A percentile compares a stretch with the other conserved stretches of the same genome.
phyloP scores from a whole-genome alignment of 2,888 invertebrate species.

The Deladenus siricidicola region DNA sequence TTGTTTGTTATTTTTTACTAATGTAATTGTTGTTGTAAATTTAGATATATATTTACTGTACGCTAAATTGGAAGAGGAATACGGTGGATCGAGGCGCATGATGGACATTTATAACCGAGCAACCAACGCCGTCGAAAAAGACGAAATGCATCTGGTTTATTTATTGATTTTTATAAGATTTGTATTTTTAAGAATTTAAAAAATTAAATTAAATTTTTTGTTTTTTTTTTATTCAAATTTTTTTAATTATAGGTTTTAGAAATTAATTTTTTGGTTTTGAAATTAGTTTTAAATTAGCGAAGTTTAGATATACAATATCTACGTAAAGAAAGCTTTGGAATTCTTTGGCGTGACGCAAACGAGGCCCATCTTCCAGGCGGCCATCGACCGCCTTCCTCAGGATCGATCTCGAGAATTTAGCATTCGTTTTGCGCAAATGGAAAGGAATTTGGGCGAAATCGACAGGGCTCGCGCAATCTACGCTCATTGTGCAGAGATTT shows the following conservation, averaged over 20 bases:
- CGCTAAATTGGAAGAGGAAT: slow-evolving; percentile 95
- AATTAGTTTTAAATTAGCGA: background rate
- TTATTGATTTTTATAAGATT: too few relatives aligned
- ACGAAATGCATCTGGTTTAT: slow-evolving; percentile 85
- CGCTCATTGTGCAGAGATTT: slow-evolving; percentile 95
- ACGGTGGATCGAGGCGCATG: slow-evolving; percentile 91
- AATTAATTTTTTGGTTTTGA: background rate
- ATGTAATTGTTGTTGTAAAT: slow-evolving; percentile 14
- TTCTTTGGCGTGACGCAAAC: slow-evolving; percentile 95
- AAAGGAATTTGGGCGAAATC: slow-evolving; percentile 93
- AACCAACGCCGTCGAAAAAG: slow-evolving; percentile 78
- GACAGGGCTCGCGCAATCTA: slow-evolving; percentile 94
- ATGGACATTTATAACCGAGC: slow-evolving; percentile 98
- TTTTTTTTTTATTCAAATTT: too few relatives aligned
- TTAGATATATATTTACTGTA: slow-evolving; percentile 77
- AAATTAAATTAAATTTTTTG: too few relatives aligned
- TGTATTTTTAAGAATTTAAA: too few relatives aligned
- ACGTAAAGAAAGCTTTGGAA: slow-evolving; percentile 93
- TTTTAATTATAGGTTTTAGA: background rate
- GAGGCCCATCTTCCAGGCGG: slow-evolving; percentile 91
- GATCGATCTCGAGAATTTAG: slow-evolving; percentile 75
- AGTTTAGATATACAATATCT: slow-evolving; percentile 82
- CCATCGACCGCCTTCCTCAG: slow-evolving; percentile 84
- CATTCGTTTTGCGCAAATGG: slow-evolving; percentile 89
- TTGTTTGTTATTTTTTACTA: too few relatives aligned